Base-by-base conservation (phyloP, 1,140 invertebrate genomes). In the Nomia melanderi region DNA sequence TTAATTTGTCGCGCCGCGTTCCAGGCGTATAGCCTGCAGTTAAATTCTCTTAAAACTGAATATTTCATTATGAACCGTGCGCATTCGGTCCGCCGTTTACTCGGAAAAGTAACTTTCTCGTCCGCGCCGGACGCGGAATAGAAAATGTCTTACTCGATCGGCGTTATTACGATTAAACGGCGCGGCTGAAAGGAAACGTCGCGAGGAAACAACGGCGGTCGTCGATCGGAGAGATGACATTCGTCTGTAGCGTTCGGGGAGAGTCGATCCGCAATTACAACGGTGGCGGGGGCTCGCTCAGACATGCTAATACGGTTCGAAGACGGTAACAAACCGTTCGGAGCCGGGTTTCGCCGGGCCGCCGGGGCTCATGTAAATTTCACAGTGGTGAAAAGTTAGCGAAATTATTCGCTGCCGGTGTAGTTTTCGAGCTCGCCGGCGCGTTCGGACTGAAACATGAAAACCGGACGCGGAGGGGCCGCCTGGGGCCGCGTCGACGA, bases 271-370 rank as follows among this genome's bases (percentile, higher is more conserved):
- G 62, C 66, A 65, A 41, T 74, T 56, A 41, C 33, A 50, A 66
- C 71, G 75, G 60, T 82, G n/a, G n/a, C 20, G 77, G 72, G 75
- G 77, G 78, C 84, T 85, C 86, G 62, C 85, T 90, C 86, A 89
- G 87, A 90, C 89, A 90, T 89, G 89, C 86, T 89, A 90, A 90
- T 90, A 86, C 64, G 56, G 50, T 77, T 77, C 25, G 54, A 72
- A 59, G 67, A 80, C 75, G 72, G 72, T 44, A 82, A 65, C 74
- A 53, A 78, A 59, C 62, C 47, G 64, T 25, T 47, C 31, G 12
- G 11, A n/a, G 29, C 36, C 59, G 25, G 50, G 8, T 57, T 60
- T 75, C n/a, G n/a, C n/a, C n/a, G n/a, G n/a, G 12, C 41, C 41
- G 14, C n/a, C 39, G 53, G 62, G 9, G 72, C 76, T 87, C 83